Evolutionary conservation across 1,140 invertebrate species (phyloP).

Genomic region (Cherax destructor): DNA sequence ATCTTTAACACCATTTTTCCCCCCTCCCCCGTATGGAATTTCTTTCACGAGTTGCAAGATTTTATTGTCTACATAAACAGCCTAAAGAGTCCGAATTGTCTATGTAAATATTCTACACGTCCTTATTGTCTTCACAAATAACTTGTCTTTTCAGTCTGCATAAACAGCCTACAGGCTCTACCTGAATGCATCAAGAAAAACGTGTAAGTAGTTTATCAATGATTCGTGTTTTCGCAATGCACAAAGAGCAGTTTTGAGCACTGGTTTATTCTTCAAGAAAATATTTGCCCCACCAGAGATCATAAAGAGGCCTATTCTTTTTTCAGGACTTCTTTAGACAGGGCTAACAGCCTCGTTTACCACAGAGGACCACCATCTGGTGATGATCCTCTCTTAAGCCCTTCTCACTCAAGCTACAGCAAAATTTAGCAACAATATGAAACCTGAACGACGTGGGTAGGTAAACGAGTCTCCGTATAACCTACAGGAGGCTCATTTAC

Average conservation of each 20-base stretch:
- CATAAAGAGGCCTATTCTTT: too few species aligned
- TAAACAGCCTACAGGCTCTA: too few species aligned
- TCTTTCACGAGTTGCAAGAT: background rate
- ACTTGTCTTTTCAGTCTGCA: too few species aligned
- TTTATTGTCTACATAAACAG: too few species aligned
- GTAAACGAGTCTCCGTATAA: conserved; percentile 13
- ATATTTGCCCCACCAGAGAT: too few species aligned
- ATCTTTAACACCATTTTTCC: background rate
- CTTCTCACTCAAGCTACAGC: background rate
- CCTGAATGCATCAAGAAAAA: too few species aligned
- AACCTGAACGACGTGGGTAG: background rate
- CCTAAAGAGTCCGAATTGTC: too few species aligned
- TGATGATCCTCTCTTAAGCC: background rate
- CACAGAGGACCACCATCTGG: background rate
- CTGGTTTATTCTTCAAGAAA: too few species aligned
- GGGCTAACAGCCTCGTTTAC: background rate
- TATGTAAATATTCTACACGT: background rate
- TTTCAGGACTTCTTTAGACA: background rate
- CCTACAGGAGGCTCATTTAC: conserved; percentile 8
- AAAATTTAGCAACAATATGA: background rate
- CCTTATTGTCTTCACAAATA: background rate
- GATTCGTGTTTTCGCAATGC: background rate
- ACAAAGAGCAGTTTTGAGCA: too few species aligned
- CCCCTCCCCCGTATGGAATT: background rate
- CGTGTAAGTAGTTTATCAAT: background rate